Evolutionary conservation across 2,888 invertebrate species (phyloP).

Genomic region (Catocala sponsa): DNA sequence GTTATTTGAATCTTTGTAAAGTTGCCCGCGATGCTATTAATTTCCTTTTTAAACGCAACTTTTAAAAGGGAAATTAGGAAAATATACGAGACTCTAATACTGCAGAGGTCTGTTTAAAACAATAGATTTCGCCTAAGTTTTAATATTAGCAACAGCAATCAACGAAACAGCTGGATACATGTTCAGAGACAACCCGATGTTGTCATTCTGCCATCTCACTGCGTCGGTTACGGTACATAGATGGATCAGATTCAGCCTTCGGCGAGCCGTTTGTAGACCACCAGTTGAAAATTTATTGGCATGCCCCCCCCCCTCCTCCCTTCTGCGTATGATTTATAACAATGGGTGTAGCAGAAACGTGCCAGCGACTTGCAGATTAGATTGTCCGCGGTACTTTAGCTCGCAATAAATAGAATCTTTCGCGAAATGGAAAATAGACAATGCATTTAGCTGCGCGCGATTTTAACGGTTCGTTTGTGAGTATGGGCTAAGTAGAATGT

Average conservation of each 20-base stretch:
- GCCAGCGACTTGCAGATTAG: conserved; percentile 56
- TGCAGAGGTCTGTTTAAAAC: too few species aligned
- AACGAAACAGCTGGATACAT: too few species aligned
- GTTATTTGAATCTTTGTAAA: too few species aligned
- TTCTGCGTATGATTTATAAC: conserved; percentile 55
- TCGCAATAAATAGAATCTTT: conserved; percentile 61
- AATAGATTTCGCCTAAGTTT: too few species aligned
- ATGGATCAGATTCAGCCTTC: conserved; percentile 47
- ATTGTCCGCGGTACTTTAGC: conserved; percentile 58
- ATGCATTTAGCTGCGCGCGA: conserved; percentile 49
- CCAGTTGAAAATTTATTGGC: conserved; percentile 63
- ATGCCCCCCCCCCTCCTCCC: conserved; percentile 46
- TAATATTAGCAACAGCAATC: too few species aligned
- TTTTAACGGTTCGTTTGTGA: conserved; percentile 42
- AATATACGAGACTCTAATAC: too few species aligned
- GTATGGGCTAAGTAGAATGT: conserved; percentile 8
- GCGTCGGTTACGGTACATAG: conserved; percentile 23
- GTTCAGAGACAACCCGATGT: conserved; percentile 11
- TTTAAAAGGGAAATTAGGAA: too few species aligned
- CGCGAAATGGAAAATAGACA: conserved; percentile 56
- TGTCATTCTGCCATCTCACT: conserved; percentile 11
- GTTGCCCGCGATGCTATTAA: too few species aligned
- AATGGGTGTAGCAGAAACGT: conserved; percentile 56
- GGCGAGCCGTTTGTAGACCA: conserved; percentile 54
- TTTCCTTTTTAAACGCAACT: too few species aligned